These are phyloP conservation scores for Melanotaenia nigrans DNA, from an alignment of 2,797 vertebrate species.

Conservation along the genomic window DNA sequence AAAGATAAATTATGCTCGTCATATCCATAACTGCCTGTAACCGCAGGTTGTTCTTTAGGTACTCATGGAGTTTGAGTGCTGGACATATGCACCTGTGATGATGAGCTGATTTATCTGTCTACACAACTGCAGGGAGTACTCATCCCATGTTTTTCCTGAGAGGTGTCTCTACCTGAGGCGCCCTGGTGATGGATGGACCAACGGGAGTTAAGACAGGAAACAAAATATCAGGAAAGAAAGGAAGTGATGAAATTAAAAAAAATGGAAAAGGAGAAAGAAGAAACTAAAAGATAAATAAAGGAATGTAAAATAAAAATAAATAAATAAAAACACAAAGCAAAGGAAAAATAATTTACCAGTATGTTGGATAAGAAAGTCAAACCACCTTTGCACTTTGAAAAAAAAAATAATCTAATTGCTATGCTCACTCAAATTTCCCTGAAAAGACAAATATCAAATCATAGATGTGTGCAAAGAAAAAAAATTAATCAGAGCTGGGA, in stretches of 20 bases:
- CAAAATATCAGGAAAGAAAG: background rate
- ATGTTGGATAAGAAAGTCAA: background rate
- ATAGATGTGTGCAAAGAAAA: background rate
- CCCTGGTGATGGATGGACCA: constrained; percentile 43
- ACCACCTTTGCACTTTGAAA: no score
- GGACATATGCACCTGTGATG: constrained; percentile 38
- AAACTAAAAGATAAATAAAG: background rate
- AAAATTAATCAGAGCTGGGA: no score
- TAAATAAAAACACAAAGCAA: background rate
- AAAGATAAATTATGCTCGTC: constrained; percentile 60
- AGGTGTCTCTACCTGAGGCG: constrained; percentile 28
- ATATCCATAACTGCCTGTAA: constrained; percentile 49
- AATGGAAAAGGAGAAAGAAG: background rate
- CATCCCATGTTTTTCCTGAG: constrained; percentile 33
- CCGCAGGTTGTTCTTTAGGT: constrained; percentile 47
- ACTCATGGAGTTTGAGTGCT: constrained; percentile 34
- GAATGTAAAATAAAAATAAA: background rate
- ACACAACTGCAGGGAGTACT: constrained; percentile 25
- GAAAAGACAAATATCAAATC: background rate
- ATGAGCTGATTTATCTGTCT: constrained; percentile 43
- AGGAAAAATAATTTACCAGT: background rate
- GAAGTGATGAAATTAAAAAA: background rate
- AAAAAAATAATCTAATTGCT: no score
- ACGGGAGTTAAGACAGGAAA: constrained; percentile 36
- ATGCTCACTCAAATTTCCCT: background rate